phyloP scores from a whole-genome alignment of 1,140 invertebrate genomes.

The Drosophila ficusphila region DNA sequence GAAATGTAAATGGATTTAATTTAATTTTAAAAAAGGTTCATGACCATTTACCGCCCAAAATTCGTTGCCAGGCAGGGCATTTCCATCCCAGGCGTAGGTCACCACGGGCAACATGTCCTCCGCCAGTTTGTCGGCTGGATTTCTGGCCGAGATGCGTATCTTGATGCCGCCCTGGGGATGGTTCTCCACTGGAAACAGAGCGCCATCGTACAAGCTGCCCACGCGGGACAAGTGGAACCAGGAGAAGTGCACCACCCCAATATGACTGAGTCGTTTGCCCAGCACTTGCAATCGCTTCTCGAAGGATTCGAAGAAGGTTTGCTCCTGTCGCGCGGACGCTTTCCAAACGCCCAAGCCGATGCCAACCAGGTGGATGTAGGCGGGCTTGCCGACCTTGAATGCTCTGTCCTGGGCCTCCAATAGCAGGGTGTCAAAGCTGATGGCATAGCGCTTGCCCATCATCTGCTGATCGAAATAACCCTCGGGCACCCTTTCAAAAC shows the following conservation, averaged over 20 bases:
- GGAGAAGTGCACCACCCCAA: constrained; percentile 77
- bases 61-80: constrained; percentile 88
- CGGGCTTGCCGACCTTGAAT: constrained; percentile 29
- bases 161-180: constrained; percentile 68
- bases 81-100: constrained; percentile 89
- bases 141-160: constrained; percentile 46
- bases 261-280: constrained; percentile 39
- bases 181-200: constrained; percentile 10
- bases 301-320: constrained; percentile 72
- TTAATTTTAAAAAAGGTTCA: no score
- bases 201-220: constrained; percentile 45
- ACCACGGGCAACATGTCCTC: constrained; percentile 84
- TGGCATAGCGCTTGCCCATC: constrained; percentile 74
- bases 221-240: constrained; percentile 60
- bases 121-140: constrained; percentile 66
- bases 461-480: constrained; percentile 57
- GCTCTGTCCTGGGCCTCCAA: constrained; percentile 63
- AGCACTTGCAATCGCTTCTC: constrained; percentile 63
- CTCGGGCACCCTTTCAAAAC: constrained; percentile 24
- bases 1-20: no score
- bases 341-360: constrained; percentile 76
- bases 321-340: constrained; percentile 33
- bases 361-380: constrained; percentile 74
- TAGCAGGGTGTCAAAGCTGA: constrained; percentile 69
- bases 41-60: constrained; percentile 84